Base-by-base conservation (phyloP, 2,113 vertebrate species). In the Myiopsitta monachus region DNA sequence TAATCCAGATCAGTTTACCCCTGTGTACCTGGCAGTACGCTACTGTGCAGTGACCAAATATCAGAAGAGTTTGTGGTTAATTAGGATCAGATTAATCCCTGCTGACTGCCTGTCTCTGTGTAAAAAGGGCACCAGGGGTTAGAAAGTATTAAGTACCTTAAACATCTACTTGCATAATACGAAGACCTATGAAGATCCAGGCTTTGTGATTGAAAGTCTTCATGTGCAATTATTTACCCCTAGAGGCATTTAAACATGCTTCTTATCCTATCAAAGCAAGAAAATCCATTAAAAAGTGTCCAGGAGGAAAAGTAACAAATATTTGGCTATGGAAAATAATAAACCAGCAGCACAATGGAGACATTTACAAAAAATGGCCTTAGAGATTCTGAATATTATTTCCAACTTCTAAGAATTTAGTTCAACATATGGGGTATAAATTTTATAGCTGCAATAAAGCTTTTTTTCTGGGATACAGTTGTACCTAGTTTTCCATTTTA, bases 1-100 rank as follows among this genome's bases (percentile, higher is more conserved):
- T 98, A 98, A 98, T 97, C 98, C 98, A 98, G 96, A 96, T 97
- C 96, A 94, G 69, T 96, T 98, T 97, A 97, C 96, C 97, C 97
- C 95, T 88, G 81, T 33, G 97, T 96, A 98, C 98, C 98, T 97
- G 98, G 97, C 82, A 97, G 98, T 96, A 93, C 52, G 80, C 96
- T 97, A 96, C 96, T 96, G 95, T 92, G 78, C 95, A 96, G 41
- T 69, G 90, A 98, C 96, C 96, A 97, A 97, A 84, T 95, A 97
- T 95, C 95, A 97, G 97, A 97, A 97, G 96, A 97, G 96, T 96
- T 95, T 94, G 95, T 87, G 79, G 92, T 97, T 98, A 96, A 97
- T 94, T 96, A 97, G 97, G 97, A 96, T 96, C 93, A 96, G 96
- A 91, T 96, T 98, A 98, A 98, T 98, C 95, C 97, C 95, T 69